phyloP scores from a whole-genome alignment of 2,113 vertebrate species.

The Gymnobelideus leadbeateri region DNA sequence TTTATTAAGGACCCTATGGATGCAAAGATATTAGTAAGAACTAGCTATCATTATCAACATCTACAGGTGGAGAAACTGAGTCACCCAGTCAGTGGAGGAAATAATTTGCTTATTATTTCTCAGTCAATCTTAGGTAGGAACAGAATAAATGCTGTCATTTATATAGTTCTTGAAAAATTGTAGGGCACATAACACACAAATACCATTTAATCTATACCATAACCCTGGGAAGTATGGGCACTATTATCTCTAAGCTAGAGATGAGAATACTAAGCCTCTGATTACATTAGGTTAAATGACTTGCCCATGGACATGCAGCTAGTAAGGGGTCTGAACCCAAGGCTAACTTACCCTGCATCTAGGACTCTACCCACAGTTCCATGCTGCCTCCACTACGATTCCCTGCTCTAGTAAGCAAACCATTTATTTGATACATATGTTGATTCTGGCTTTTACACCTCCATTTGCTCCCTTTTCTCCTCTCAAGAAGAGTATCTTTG shows the following conservation, averaged over 20 bases:
- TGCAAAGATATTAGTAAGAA: not conserved
- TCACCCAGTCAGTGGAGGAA: not conserved
- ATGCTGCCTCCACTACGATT: not conserved
- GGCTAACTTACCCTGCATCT: not conserved
- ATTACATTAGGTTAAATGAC: not conserved
- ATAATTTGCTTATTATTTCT: not conserved
- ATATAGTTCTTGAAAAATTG: too few relatives aligned
- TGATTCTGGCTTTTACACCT: not conserved
- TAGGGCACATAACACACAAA: not conserved
- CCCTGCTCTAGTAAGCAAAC: not conserved
- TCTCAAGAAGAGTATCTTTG: not conserved
- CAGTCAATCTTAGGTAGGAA: not conserved
- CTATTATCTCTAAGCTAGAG: not conserved
- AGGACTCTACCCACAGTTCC: not conserved
- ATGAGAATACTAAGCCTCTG: slow-evolving; percentile 1
- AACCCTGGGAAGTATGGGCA: accelerated
- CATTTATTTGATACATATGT: not conserved
- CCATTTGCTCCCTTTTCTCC: not conserved
- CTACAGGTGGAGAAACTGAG: too few relatives aligned
- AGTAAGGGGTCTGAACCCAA: not conserved
- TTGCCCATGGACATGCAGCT: not conserved
- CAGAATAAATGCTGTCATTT: too few relatives aligned
- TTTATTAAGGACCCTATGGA: not conserved
- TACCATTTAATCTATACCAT: not conserved
- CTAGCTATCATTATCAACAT: not conserved